Base-by-base conservation (phyloP, 2,113 vertebrate genomes). In the Crotophaga sulcirostris region DNA sequence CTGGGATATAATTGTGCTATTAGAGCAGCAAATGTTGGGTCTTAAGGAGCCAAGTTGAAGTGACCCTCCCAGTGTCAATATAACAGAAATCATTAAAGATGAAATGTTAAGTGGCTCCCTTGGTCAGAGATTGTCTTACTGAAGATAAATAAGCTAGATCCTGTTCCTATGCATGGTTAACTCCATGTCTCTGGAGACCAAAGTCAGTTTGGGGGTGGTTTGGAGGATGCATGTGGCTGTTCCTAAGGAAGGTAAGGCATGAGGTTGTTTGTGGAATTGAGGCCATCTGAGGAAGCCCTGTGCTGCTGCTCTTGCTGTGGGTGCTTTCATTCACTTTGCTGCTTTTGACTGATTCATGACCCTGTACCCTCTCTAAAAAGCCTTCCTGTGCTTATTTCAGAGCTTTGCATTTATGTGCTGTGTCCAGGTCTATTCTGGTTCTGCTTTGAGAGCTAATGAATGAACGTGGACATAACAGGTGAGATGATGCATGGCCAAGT, bases 401-500 rank as follows among this genome's bases (percentile, higher is more conserved):
- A 89, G 66, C 73, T 84, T 79, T 81, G 56, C 73, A 4, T 94
- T 88, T 84, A 10, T 60, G 49, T 92, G 72, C 72, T 7, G 3
- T 0, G 2, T 75, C 92, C 87, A 44, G 82, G 52, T 83, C 80
- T 96, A 94, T 96, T 96, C 88, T 68, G 73, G 80, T 89, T 76
- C 36, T 94, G 60, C 83, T 95, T 68, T 89, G 83, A 92, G 92
- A 79, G 60, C 6, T 68, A 54, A 85, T 94, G 92, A 96, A 92
- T 84, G 86, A 89, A 51, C 2, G 18, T 90, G 82, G 81, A 83
- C 63, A 11, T 66, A 90, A 90, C 31, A 66, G 90, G 94, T 68
- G 85, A 70, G 90, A 66, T 2, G 11, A 74, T 82, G 42, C 42
- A 2, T 11, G 42, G 84, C 93, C 90, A 87, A 96, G 63, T 76